A percentile compares a stretch with the other conserved stretches of the same genome.
Conservation (phyloP, 2,888 invertebrate genomes). For the Thecocarcelia acutangulata region DNA sequence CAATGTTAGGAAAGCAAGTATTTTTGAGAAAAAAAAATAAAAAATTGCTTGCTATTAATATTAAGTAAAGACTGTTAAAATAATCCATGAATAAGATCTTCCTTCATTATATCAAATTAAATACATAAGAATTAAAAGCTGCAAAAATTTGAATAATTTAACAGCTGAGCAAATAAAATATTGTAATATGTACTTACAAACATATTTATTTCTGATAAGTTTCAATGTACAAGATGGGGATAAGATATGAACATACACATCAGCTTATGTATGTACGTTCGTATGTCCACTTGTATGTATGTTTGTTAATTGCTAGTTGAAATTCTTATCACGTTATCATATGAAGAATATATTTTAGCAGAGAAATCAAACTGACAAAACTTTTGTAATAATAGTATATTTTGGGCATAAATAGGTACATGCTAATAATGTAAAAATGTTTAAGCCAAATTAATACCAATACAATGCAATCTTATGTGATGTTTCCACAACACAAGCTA, state of each 20-base stretch:
- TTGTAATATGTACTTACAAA: too few species aligned
- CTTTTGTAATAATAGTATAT: slow-evolving; percentile 48
- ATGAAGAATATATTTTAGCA: slow-evolving; percentile 12
- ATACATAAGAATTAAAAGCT: too few species aligned
- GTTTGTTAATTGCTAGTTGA: slow-evolving; percentile 42
- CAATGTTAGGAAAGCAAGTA: slow-evolving; percentile 28
- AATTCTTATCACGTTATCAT: slow-evolving; percentile 65
- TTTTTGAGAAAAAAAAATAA: background rate
- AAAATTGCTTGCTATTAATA: too few species aligned
- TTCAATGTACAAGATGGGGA: too few species aligned
- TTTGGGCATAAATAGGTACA: background rate
- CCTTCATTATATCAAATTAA: too few species aligned
- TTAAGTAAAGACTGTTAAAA: too few species aligned
- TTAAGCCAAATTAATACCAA: slow-evolving; percentile 7
- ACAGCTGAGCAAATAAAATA: too few species aligned
- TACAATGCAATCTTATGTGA: slow-evolving; percentile 27
- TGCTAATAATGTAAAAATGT: slow-evolving; percentile 47
- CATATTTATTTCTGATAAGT: too few species aligned
- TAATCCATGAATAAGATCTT: too few species aligned
- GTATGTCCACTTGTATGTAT: background rate
- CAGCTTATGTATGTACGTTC: background rate
- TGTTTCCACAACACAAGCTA: too few species aligned
- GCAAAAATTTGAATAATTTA: too few species aligned
- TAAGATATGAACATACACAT: slow-evolving; percentile 1
- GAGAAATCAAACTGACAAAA: background rate